Percentiles rank a stretch among this genome's conserved stretches.
phyloP scores from a whole-genome alignment of 2,113 vertebrate species.

The Pica pica region DNA sequence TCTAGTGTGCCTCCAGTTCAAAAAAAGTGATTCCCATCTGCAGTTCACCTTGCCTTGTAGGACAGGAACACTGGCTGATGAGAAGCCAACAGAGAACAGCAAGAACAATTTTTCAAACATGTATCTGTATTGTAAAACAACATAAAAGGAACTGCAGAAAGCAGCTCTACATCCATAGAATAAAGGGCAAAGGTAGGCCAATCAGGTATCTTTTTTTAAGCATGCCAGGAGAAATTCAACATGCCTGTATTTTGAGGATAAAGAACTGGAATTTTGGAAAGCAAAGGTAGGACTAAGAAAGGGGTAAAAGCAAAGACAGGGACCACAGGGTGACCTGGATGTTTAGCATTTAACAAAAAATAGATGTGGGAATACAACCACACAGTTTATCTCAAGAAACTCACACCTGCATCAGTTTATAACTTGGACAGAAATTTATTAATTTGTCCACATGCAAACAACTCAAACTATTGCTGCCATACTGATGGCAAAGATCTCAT shows the following conservation, averaged over 20 bases:
- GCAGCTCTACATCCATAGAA: not conserved
- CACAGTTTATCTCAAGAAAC: not conserved
- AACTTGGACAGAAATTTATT: not conserved
- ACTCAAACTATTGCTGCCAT: not conserved
- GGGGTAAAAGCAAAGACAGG: not conserved
- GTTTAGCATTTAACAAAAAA: not conserved
- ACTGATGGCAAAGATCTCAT: not conserved
- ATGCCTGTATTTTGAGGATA: not conserved
- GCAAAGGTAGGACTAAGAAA: not conserved
- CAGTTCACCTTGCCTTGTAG: not conserved
- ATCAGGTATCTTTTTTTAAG: not conserved
- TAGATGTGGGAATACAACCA: rapidly evolving
- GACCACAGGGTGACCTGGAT: not conserved
- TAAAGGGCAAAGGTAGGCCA: not conserved
- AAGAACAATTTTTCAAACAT: not conserved
- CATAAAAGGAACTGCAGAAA: not conserved
- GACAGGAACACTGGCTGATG: not conserved
- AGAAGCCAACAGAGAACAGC: not conserved
- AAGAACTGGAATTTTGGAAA: not conserved
- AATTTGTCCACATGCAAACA: not conserved
- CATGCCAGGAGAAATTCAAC: not conserved
- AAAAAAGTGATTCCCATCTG: not conserved
- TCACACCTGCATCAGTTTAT: not conserved
- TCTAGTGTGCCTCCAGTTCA: not conserved
- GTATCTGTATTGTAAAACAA: not conserved